These are phyloP conservation scores for Lasius platythorax DNA, from an alignment of 2,888 invertebrate species.

Conservation along the genomic window DNA sequence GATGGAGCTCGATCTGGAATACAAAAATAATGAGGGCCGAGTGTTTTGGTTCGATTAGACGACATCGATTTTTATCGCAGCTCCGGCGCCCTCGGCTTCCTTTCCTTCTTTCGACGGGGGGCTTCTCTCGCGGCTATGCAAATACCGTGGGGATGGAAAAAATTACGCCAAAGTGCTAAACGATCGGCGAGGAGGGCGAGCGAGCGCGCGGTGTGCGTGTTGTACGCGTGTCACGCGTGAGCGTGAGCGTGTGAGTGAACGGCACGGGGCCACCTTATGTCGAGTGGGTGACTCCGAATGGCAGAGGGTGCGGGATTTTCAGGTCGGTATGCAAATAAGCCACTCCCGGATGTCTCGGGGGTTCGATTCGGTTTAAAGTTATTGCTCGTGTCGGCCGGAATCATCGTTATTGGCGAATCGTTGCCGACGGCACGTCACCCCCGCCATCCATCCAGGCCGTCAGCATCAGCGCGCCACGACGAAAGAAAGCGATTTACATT, in stretches of 20 bases:
- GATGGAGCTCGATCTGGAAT: slow-evolving; percentile 63
- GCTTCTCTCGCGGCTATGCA: slow-evolving; percentile 80
- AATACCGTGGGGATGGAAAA: slow-evolving; percentile 82
- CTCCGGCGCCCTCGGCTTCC: slow-evolving; percentile 50
- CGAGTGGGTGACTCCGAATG: slow-evolving; percentile 84
- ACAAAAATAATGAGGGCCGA: slow-evolving; percentile 78
- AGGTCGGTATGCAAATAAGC: slow-evolving; percentile 84
- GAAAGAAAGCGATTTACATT: slow-evolving; percentile 50
- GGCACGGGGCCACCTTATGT: slow-evolving; percentile 83
- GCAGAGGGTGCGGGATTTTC: slow-evolving; percentile 82
- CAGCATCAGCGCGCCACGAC: neutral
- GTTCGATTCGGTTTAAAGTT: slow-evolving; percentile 85
- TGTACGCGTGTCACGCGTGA: slow-evolving; percentile 65
- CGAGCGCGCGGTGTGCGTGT: slow-evolving; percentile 64
- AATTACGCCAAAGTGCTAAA: slow-evolving; percentile 86
- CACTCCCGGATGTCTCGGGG: slow-evolving; percentile 85
- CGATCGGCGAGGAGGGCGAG: slow-evolving; percentile 81
- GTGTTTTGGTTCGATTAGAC: slow-evolving; percentile 83
- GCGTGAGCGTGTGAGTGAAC: neutral
- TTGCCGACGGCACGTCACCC: slow-evolving; percentile 66
- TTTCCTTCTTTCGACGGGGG: slow-evolving; percentile 62
- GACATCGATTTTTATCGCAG: slow-evolving; percentile 79
- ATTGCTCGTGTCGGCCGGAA: slow-evolving; percentile 82
- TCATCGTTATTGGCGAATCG: slow-evolving; percentile 78
- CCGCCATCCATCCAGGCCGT: neutral